A percentile compares a stretch with the other conserved stretches of the same genome.
Evolutionary conservation across 1,140 invertebrate genomes (phyloP).

Genomic region (Dendroctonus ponderosae): DNA sequence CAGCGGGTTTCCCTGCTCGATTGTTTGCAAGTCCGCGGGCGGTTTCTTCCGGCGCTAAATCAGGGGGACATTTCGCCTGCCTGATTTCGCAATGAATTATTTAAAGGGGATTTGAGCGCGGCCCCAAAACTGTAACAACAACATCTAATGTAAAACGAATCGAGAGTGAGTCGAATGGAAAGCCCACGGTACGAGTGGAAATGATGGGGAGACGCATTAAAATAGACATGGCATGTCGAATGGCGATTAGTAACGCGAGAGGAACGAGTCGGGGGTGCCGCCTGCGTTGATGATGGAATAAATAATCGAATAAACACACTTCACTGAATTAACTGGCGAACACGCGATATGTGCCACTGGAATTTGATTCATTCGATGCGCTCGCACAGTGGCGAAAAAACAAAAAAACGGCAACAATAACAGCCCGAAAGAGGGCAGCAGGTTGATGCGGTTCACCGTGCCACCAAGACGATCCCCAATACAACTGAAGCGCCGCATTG

Average conservation of each 20-base stretch:
- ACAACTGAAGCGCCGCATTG: too few species aligned
- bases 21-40: too few species aligned
- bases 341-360: slow-evolving; percentile 43
- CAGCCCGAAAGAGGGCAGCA: too few species aligned
- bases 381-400: slow-evolving; percentile 1
- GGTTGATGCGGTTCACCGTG: too few species aligned
- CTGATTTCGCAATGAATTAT: slow-evolving; percentile 19
- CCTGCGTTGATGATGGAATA: slow-evolving; percentile 45
- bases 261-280: slow-evolving; percentile 45
- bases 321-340: slow-evolving; percentile 46
- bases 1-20: too few species aligned
- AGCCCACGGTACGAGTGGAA: slow-evolving; percentile 21
- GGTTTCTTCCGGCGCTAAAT: too few species aligned
- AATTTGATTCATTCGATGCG: slow-evolving; percentile 10
- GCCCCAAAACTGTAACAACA: slow-evolving; percentile 1
- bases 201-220: slow-evolving; percentile 38
- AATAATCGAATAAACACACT: slow-evolving; percentile 51
- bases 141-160: slow-evolving; percentile 27
- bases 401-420: too few species aligned
- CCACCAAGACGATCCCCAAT: too few species aligned
- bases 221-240: slow-evolving; percentile 49
- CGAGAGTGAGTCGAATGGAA: slow-evolving; percentile 22
- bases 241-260: slow-evolving; percentile 49
- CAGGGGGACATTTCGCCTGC: too few species aligned
- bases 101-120: slow-evolving; percentile 12